Base-by-base conservation (phyloP, 1,140 invertebrate species). In the Eulimnadia texana region DNA sequence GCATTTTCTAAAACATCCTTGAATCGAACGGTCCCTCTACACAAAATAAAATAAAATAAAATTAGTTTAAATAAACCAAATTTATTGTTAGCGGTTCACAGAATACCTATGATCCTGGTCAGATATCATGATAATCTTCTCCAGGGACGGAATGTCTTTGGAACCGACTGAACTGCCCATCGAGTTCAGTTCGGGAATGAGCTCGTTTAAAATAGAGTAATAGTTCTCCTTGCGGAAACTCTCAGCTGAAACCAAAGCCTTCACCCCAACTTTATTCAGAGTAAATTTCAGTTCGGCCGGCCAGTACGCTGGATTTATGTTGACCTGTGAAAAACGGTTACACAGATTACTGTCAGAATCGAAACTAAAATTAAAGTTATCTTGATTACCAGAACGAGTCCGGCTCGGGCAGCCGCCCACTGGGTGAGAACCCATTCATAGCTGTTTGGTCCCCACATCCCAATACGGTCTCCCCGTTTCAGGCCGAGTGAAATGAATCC, bases 391-490 rank as follows among this genome's bases (percentile, higher is more conserved):
- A 86, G 72, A 62, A 93, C 80, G 0, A 93, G 72, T 0, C 94
- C 95, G 11, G 83, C 82, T 65, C 90, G 82, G 0, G 84, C 82
- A 3, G 86, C 82, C 0, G 85, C 93, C 64, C 90, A 76, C 66
- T 85, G 79, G 0, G 82, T 76, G 0, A 94, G 67, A 3, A 87
- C 76, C 92, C 93, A 98, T 68, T 89, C 83, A 3, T 82, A 69
- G 24, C 78, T 77, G 73, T 97, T 98, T 0, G 92, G 90, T 0
- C 84, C 82, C 87, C 89, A 96, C 13, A 98, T 76, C 0, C 86
- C 93, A 2, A 99, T 66, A 6, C 86, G 72, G 68, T 98, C 93
- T 0, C 90, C 91, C 55, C 75, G 79, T 62, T 82, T 69, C 11
- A 97, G 70, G 0, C 92, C 92, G 11, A 93, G 68, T 24, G 79